These are phyloP conservation scores for Linhomoeus sp. DNA, from an alignment of 2,888 invertebrate species.

Conservation along the genomic window DNA sequence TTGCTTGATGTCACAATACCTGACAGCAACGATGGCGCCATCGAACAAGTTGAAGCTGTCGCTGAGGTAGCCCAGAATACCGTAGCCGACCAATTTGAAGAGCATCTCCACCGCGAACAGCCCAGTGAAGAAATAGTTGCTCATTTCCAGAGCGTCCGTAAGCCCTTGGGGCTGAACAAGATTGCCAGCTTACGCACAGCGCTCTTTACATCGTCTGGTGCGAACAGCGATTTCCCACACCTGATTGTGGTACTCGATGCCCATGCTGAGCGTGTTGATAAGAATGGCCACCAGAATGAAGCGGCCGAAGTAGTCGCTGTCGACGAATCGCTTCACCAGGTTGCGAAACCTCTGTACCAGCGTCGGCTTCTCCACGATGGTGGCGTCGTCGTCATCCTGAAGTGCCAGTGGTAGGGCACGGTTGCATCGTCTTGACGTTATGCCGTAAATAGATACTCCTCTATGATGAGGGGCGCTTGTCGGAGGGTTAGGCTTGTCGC, in stretches of 20 bases:
- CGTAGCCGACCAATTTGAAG: conserved; percentile 79
- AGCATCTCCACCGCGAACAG: conserved; percentile 96
- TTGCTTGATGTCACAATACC: too few relatives aligned
- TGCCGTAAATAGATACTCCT: too few relatives aligned
- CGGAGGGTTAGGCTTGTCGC: too few relatives aligned
- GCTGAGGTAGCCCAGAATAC: conserved; percentile 82
- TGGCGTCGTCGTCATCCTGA: too few relatives aligned
- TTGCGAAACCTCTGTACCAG: too few relatives aligned
- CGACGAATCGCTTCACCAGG: conserved; percentile 37
- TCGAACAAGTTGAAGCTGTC: conserved; percentile 99
- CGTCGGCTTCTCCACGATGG: too few relatives aligned
- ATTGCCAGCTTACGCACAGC: too few relatives aligned
- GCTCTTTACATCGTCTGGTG: too few relatives aligned
- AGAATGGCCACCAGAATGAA: conserved; percentile 86
- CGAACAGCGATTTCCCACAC: too few relatives aligned
- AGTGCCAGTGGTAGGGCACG: too few relatives aligned
- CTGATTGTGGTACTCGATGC: conserved; percentile 92
- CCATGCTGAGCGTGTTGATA: conserved; percentile 96
- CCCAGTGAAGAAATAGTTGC: conserved; percentile 86
- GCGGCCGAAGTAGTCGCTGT: conserved; percentile 85
- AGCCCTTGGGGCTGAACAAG: conserved; percentile 56
- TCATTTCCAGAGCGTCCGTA: conserved; percentile 81
- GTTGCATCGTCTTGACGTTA: too few relatives aligned
- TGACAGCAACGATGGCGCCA: conserved; percentile 86
- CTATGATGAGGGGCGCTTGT: too few relatives aligned